Conservation (phyloP, 1,140 invertebrate species). For the Drosophila paulistorum region DNA sequence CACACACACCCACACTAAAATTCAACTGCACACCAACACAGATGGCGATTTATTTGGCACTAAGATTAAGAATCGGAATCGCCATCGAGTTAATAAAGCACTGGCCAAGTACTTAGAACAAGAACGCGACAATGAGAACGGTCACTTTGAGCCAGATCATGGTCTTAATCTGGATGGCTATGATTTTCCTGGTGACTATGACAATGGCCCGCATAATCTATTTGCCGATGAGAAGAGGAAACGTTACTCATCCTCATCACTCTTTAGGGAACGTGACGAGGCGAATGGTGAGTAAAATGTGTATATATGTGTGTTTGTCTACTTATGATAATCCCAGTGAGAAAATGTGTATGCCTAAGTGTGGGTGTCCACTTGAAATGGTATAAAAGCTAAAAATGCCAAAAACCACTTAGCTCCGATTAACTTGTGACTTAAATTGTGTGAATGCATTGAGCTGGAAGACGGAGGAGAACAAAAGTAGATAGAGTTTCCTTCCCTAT, state of each 20-base stretch:
- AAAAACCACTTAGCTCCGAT: constrained; percentile 74
- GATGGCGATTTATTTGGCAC: constrained; percentile 69
- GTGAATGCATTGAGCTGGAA: constrained; percentile 69
- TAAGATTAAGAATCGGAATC: constrained; percentile 75
- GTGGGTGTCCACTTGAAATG: constrained; percentile 63
- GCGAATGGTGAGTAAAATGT: constrained; percentile 71
- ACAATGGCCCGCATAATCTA: constrained; percentile 48
- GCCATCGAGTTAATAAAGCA: constrained; percentile 77
- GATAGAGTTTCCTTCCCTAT: constrained; percentile 17
- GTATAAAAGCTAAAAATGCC: constrained; percentile 59
- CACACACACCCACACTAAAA: background rate
- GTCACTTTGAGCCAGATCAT: constrained; percentile 48
- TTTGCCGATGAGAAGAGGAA: constrained; percentile 70
- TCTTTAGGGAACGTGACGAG: constrained; percentile 77
- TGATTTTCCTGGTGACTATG: constrained; percentile 67
- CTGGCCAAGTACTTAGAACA: constrained; percentile 81
- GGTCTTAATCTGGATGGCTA: constrained; percentile 40
- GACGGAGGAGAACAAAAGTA: constrained; percentile 15
- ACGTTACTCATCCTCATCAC: constrained; percentile 56
- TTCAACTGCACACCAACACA: constrained; percentile 31
- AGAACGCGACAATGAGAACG: constrained; percentile 67
- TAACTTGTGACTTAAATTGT: constrained; percentile 57
- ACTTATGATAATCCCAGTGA: constrained; percentile 9
- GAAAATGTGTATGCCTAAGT: background rate
- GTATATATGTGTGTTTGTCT: background rate